These are phyloP conservation scores for Pholis gunnellus DNA, from an alignment of 2,113 vertebrate genomes.

Conservation along the genomic window DNA sequence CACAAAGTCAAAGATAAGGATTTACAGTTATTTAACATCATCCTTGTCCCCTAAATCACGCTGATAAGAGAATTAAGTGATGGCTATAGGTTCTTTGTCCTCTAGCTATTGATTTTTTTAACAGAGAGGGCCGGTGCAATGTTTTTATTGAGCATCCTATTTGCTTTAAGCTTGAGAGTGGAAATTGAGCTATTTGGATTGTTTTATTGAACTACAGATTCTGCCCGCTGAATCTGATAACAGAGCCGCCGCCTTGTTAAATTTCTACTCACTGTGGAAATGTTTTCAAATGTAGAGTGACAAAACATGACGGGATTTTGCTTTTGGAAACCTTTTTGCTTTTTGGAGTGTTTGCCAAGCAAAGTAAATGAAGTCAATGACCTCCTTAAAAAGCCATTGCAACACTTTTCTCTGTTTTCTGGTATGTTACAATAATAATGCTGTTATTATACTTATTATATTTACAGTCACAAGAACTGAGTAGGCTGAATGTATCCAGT, in stretches of 20 bases:
- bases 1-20: conserved; percentile 83
- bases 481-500: conserved; percentile 7
- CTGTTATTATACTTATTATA: conserved; percentile 8
- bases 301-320: conserved; percentile 1
- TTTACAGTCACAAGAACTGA: background rate
- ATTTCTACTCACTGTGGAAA: conserved; percentile 21
- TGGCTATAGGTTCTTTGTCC: conserved; percentile 80
- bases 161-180: conserved; percentile 66
- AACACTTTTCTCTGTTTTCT: conserved; percentile 19
- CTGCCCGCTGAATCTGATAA: conserved; percentile 39
- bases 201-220: conserved; percentile 55
- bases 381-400: background rate
- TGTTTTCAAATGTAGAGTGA: conserved; percentile 10
- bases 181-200: conserved; percentile 62
- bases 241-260: conserved; percentile 24
- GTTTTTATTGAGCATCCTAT: conserved; percentile 77
- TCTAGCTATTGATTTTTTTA: conserved; percentile 80
- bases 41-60: conserved; percentile 77
- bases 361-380: background rate
- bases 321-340: background rate
- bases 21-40: conserved; percentile 86
- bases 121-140: conserved; percentile 61
- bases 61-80: conserved; percentile 82
- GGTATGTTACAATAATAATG: background rate
- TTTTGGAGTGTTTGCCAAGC: background rate